Base-by-base conservation (phyloP, 2,113 vertebrate species). In the Seriola rivoliana region DNA sequence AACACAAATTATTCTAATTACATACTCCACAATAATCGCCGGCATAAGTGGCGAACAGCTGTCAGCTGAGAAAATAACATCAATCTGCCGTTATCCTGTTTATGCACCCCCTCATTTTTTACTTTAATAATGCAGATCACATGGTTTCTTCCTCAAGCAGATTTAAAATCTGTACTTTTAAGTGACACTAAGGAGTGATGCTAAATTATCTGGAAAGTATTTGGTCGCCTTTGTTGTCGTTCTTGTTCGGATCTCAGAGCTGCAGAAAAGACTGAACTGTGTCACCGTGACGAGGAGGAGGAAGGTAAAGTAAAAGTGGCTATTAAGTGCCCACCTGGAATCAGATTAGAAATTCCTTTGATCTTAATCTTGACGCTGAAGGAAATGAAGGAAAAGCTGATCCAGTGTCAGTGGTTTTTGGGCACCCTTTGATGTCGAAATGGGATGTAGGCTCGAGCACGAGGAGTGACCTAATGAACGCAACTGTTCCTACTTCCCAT, bases 301-400 rank as follows among this genome's bases (percentile, higher is more conserved):
- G 34, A 81, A 79, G 75, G 74, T 81, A 72, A 84, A 77, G 78
- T 57, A 66, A 73, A 81, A 75, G 63, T 84, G 78, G 78, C 70
- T 50, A 68, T 87, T 88, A 87, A 85, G 66, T 74, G 83, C 81
- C 5, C 77, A 90, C 80, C 71, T 86, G 82, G 70, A 87, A 86
- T 88, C 81, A 78, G 90, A 93, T 91, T 90, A 90, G 74, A 64
- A 85, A 23, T 32, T 13, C 36, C 74, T 92, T 91, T 92, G 91
- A 93, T 93, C 88, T 78, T 86, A 88, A 91, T 91, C 86, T 84
- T 68, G 80, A 89, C 66, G 59, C 60, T 73, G 66, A 78, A 89
- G 89, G 87, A 89, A 91, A 93, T 85, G 78, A 89, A 71, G 87
- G 70, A 82, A 80, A 89, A 86, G 78, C 81, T 88, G 81, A 90